phyloP scores from a whole-genome alignment of 2,888 invertebrate species.

The Chironomus tentans region DNA sequence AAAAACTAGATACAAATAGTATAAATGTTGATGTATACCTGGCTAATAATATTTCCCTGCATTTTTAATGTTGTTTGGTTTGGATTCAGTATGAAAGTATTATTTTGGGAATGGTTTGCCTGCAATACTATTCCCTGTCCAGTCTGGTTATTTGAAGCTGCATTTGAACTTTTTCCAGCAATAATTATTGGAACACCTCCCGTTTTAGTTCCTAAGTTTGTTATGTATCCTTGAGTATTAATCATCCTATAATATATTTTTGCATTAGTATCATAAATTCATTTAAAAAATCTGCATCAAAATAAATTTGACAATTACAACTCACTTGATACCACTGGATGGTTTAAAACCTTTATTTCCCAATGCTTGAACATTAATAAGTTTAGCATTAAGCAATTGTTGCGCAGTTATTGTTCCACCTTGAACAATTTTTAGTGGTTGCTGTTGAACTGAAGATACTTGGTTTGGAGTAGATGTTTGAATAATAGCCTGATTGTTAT shows the following conservation, averaged over 20 bases:
- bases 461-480: not conserved
- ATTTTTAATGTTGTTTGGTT: conserved; percentile 39
- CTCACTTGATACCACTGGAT: conserved; percentile 24
- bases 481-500: no score
- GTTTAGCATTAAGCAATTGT: conserved; percentile 44
- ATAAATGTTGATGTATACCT: no score
- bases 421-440: conserved; percentile 30
- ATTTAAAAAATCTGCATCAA: not conserved
- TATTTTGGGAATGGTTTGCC: conserved; percentile 28
- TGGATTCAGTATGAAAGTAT: conserved; percentile 36
- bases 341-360: conserved; percentile 11
- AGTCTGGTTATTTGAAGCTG: conserved; percentile 35
- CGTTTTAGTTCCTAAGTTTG: conserved; percentile 47
- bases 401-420: conserved; percentile 33
- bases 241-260: conserved; percentile 44
- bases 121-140: conserved; percentile 43
- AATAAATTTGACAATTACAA: not conserved
- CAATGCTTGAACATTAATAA: conserved; percentile 35
- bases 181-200: conserved; percentile 43
- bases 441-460: conserved; percentile 19
- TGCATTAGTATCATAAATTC: not conserved
- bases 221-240: conserved; percentile 44
- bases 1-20: not conserved
- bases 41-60: conserved; percentile 36
- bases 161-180: conserved; percentile 41